Percentiles rank a stretch among this genome's conserved stretches.
Conservation (phyloP, 1,140 invertebrate genomes). For the Hylyphantes graminicola region DNA sequence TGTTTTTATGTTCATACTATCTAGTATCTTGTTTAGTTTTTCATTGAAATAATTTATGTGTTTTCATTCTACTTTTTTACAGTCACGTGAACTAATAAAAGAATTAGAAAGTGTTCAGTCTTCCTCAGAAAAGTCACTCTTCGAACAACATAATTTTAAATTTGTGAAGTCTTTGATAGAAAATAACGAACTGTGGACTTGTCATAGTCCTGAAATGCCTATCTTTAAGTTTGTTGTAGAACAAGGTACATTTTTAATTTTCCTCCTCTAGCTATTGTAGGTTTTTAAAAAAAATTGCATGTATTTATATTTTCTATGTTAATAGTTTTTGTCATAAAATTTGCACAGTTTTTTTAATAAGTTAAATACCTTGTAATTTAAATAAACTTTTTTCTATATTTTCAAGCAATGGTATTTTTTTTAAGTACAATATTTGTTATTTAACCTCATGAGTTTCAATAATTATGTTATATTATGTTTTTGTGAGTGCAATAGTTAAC, state of each 20-base stretch:
- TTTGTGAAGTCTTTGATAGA: constrained; percentile 3
- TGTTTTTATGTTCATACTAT: too few relatives aligned
- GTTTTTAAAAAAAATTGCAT: not conserved
- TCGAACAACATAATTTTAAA: constrained; percentile 9
- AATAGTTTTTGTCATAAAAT: too few relatives aligned
- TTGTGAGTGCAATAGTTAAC: too few relatives aligned
- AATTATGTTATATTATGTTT: too few relatives aligned
- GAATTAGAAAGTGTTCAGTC: constrained; percentile 12
- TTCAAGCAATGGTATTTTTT: too few relatives aligned
- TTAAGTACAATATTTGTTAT: too few relatives aligned
- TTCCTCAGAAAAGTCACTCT: not conserved
- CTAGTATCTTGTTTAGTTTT: too few relatives aligned
- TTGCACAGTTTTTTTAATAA: too few relatives aligned
- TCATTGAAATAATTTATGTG: not conserved
- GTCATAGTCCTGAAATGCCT: constrained; percentile 25
- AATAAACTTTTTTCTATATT: too few relatives aligned
- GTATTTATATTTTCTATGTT: too few relatives aligned
- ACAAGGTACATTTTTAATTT: constrained; percentile 25
- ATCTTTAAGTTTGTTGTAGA: constrained; percentile 25
- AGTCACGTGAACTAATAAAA: constrained; percentile 23
- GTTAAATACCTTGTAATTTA: too few relatives aligned
- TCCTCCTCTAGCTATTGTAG: not conserved
- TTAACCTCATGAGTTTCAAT: too few relatives aligned
- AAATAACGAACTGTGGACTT: constrained; percentile 48
- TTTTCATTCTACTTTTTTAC: not conserved